Base-by-base conservation (phyloP, 2,888 invertebrate species). In the Sarcophaga rosellei region DNA sequence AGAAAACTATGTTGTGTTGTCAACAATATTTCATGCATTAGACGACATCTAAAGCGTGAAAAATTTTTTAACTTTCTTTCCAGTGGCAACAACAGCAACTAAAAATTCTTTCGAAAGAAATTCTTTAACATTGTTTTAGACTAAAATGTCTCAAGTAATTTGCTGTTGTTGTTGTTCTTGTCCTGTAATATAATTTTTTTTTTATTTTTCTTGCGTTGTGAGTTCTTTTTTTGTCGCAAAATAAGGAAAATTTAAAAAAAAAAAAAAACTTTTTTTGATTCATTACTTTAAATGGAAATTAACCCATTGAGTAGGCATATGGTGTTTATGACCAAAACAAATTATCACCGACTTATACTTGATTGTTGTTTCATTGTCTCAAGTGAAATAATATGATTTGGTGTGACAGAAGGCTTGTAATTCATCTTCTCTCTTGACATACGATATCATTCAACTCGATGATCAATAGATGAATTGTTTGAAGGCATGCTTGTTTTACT, bases 21-120 rank as follows among this genome's bases (percentile, higher is more conserved):
- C 78, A 78, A 69, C 78, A 79, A 84, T 79, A 79, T 75, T 78
- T 84, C 68, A 79, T 59, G 59, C 35, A 45, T 70, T 53, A 72
- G 75, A 65, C 59, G 59, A 62, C 69, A 68, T 62, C 17, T 35
- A 35, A 66, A 66, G 44, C 17, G 4, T 25, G 45, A 23, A 65
- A 75, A 63, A 25, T 25, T 57, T 23, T 47, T 20, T 11, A 23
- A 69, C 53, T 53, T 53, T 53, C 17, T 17, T 17, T 15, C 17
- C 3, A 44, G 44, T 4, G 4, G 20, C 11, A 66, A 53, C 12
- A 69, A 69, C 15, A 45, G 59, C 20, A 62, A 74, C 68, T 35
- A 53, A 69, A 62, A 68, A 81, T 80, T 66, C 66, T 65, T 66
- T 53, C 17, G 17, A 44, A 11, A 25, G 44, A 73, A n/a, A 59